Percentiles rank a stretch among this genome's conserved stretches.
phyloP scores from a whole-genome alignment of 1,140 invertebrate species.

The Epicauta chinensis region DNA sequence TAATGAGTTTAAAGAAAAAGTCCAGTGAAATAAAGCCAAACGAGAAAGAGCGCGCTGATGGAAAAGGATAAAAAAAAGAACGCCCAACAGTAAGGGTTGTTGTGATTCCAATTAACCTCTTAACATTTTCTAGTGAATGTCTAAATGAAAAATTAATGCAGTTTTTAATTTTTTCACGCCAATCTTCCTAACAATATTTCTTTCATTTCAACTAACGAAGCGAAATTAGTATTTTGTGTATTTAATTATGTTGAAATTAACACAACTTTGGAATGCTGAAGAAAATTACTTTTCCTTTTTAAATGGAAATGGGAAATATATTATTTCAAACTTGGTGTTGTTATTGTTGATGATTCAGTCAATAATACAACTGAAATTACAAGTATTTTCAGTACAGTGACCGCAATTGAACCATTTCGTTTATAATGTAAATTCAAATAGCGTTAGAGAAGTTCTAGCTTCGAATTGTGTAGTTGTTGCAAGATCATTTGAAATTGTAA shows the following conservation, averaged over 20 bases:
- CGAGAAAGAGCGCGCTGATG: background rate
- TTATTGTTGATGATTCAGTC: no score
- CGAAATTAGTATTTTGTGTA: slow-evolving; percentile 21
- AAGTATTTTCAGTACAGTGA: no score
- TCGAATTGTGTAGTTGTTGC: no score
- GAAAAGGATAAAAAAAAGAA: slow-evolving; percentile 4
- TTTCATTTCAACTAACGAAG: slow-evolving; percentile 19
- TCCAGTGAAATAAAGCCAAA: slow-evolving; percentile 1
- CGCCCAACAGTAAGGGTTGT: background rate
- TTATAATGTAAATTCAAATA: no score
- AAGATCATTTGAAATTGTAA: no score
- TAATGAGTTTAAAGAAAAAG: slow-evolving; percentile 6
- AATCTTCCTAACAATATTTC: slow-evolving; percentile 13
- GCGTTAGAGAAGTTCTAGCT: no score
- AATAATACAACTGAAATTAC: no score
- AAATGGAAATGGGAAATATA: background rate
- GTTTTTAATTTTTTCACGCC: slow-evolving; percentile 13
- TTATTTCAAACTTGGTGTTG: no score
- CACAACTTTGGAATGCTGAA: slow-evolving; percentile 24
- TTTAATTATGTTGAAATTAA: slow-evolving; percentile 25
- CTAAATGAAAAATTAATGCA: slow-evolving; percentile 15
- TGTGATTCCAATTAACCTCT: slow-evolving; percentile 11
- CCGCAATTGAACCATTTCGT: no score
- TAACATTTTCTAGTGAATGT: slow-evolving; percentile 7
- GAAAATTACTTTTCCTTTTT: slow-evolving; percentile 26